Base-by-base conservation (phyloP, 2,113 vertebrate genomes). In the Nerophis lumbriciformis region DNA sequence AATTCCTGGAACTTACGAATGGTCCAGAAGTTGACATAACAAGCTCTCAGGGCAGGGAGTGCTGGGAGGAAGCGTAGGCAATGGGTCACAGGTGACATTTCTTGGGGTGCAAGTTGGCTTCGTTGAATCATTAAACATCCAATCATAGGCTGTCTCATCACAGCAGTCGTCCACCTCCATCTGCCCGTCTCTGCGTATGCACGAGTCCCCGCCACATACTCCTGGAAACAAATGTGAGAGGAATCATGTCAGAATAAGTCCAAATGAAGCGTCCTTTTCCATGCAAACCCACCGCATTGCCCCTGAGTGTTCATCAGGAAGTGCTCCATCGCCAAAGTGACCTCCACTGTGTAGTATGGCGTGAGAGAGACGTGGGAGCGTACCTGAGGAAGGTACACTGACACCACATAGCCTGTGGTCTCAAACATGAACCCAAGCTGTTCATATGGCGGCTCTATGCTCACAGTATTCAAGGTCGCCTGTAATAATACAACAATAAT, bases 251-350 rank as follows among this genome's bases (percentile, higher is more conserved):
- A 48, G 13, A 15, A 5, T 4, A 13, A 6, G 14, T 48, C 48
- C 48, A 15, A 48, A 6, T 48, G 12, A 48, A 14, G 13, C 48
- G 6, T 15, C 48, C 4, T 14, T 4, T 48, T 71, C 39, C 4
- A 48, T 10, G 36, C 5, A 13, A 15, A 83, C 90, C 1, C 57
- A 91, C 90, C 90, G 53, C 90, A 91, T 63, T 91, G 90, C 48
- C 90, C 90, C 58, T 83, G 82, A 4, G 87, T 89, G 71, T 92
- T 92, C 56, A 83, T 73, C 10, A 36, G 0, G 65, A 92, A 91
- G 45, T 83, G 21, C 37, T 88, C 80, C 82, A 83, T 83, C 45
- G 80, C 85, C 14, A 92, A 59, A 63, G 16, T 87, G 67, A 91
- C 70, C 45, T 65, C 49, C 62, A 89, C 37, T 7, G 8, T 79